Conservation (phyloP, 2,113 vertebrate species). For the Theropithecus gelada region DNA sequence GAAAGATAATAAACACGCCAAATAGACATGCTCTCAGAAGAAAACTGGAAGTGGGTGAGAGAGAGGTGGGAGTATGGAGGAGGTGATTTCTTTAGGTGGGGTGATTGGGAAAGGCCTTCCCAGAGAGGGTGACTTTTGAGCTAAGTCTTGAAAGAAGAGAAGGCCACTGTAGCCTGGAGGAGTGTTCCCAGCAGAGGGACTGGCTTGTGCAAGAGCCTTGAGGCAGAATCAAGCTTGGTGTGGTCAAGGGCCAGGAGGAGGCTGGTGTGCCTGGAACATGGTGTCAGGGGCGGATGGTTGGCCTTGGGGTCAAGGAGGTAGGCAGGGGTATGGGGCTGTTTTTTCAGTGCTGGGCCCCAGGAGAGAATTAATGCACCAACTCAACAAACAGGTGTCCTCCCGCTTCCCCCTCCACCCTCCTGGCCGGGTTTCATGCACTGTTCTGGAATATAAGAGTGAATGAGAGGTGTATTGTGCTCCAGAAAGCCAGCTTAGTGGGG, state of each 20-base stretch:
- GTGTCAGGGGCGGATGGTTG: background rate
- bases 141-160: background rate
- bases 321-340: background rate
- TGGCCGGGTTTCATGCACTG: background rate
- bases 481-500: background rate
- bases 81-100: background rate
- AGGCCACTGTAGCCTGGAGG: background rate
- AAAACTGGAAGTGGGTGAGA: background rate
- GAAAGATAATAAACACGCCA: background rate
- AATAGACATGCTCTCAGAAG: background rate
- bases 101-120: background rate
- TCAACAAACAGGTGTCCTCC: background rate
- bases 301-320: background rate
- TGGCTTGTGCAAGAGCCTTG: background rate
- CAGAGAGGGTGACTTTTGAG: background rate
- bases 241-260: background rate
- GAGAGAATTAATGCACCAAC: background rate
- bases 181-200: background rate
- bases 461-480: background rate
- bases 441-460: background rate
- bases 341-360: background rate
- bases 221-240: background rate
- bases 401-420: fast-evolving
- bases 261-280: background rate
- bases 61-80: background rate